A percentile compares a stretch with the other conserved stretches of the same genome.
Evolutionary conservation across 2,888 invertebrate species (phyloP).

Genomic region (Ditula angustiorana): DNA sequence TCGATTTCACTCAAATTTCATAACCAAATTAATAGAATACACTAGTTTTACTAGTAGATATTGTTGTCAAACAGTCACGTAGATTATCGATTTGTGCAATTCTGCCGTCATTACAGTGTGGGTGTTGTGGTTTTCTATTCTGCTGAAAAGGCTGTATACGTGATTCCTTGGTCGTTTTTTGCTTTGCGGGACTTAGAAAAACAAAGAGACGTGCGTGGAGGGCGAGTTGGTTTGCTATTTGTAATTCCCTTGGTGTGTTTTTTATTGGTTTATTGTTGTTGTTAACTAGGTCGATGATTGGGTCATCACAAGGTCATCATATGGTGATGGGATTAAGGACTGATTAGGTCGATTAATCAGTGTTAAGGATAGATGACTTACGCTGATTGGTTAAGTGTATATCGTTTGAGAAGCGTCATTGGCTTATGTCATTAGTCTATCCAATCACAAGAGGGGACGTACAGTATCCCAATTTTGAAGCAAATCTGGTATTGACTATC

Average conservation of each 20-base stretch:
- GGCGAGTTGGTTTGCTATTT: slow-evolving; percentile 8
- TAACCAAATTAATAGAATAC: slow-evolving; percentile 42
- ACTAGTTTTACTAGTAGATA: slow-evolving; percentile 33
- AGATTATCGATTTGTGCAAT: slow-evolving; percentile 48
- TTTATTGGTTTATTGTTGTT: slow-evolving; percentile 2
- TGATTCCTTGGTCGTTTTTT: slow-evolving; percentile 43
- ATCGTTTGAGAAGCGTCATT: too few relatives aligned
- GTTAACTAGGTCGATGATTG: slow-evolving; percentile 6
- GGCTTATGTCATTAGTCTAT: too few relatives aligned
- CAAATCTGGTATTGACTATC: too few relatives aligned
- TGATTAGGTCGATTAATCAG: too few relatives aligned
- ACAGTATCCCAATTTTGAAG: too few relatives aligned
- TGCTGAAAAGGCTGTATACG: slow-evolving; percentile 40
- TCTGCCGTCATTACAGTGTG: slow-evolving; percentile 43
- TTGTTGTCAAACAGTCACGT: slow-evolving; percentile 42
- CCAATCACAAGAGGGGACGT: too few relatives aligned
- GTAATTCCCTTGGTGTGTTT: slow-evolving; percentile 16
- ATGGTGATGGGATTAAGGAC: too few relatives aligned
- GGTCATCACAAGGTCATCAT: too few relatives aligned
- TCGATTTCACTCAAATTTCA: slow-evolving; percentile 44
- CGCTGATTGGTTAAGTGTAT: too few relatives aligned
- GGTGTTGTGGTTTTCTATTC: slow-evolving; percentile 44
- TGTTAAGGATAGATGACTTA: too few relatives aligned
- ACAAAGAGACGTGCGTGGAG: slow-evolving; percentile 36
- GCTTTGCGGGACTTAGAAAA: slow-evolving; percentile 18